These are phyloP conservation scores for Ophioninae sp. DNA, from an alignment of 2,888 invertebrate genomes.

Conservation along the genomic window DNA sequence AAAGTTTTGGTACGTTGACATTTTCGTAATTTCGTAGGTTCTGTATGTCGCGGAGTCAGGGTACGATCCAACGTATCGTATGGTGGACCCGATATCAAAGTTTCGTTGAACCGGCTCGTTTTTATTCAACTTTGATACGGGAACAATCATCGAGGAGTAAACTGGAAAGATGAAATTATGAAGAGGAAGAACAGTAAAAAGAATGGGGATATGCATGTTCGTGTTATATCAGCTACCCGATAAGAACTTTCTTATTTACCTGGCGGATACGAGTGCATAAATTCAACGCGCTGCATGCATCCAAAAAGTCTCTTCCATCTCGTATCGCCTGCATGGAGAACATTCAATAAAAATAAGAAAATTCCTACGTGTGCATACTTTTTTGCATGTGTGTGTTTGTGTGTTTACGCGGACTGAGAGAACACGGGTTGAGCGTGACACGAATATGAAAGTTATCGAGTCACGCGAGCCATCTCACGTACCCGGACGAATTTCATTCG, in stretches of 20 bases:
- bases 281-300: not conserved
- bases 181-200: too few relatives aligned
- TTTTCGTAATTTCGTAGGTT: too few relatives aligned
- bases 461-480: conserved; percentile 65
- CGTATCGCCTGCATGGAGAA: conserved; percentile 11
- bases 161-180: too few relatives aligned
- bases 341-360: conserved; percentile 53
- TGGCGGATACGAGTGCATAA: not conserved
- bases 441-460: conserved; percentile 67
- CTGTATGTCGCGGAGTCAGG: too few relatives aligned
- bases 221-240: not conserved
- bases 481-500: conserved; percentile 65
- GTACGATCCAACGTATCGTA: too few relatives aligned
- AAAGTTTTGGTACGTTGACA: too few relatives aligned
- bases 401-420: conserved; percentile 17
- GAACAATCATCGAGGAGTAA: too few relatives aligned
- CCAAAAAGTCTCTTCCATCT: conserved; percentile 1
- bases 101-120: too few relatives aligned
- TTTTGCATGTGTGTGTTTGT: too few relatives aligned
- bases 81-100: too few relatives aligned
- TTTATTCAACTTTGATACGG: too few relatives aligned
- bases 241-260: conserved; percentile 5
- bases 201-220: not conserved
- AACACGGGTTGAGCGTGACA: conserved; percentile 63
- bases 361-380: conserved; percentile 43